phyloP scores from a whole-genome alignment of 2,888 invertebrate species.

The Galeopsomyia nigrocyanea region DNA sequence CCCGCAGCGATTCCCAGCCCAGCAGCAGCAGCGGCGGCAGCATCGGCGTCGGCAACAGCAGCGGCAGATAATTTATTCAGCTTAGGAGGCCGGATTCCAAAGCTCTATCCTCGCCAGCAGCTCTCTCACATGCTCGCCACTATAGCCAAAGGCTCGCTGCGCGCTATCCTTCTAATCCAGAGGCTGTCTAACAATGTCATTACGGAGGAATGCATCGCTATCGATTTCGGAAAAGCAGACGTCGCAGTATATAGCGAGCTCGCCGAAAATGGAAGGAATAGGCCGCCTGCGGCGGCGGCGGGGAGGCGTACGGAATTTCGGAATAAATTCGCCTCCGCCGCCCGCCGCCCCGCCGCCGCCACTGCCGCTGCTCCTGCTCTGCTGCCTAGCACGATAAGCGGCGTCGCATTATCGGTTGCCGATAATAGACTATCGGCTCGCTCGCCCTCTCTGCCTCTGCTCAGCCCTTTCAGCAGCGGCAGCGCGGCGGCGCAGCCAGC shows the following conservation, averaged over 20 bases:
- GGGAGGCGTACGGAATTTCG: not conserved
- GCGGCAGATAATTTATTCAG: conserved; percentile 65
- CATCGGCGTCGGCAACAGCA: conserved; percentile 34
- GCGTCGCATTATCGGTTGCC: conserved; percentile 32
- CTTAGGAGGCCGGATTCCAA: conserved; percentile 53
- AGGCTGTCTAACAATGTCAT: conserved; percentile 23
- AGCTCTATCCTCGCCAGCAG: not conserved
- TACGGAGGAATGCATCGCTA: conserved; percentile 17
- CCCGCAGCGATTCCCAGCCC: conserved; percentile 47
- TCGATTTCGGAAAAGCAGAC: no score
- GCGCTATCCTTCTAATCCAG: conserved; percentile 1
- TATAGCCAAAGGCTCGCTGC: not conserved
- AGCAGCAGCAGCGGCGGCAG: conserved; percentile 18
- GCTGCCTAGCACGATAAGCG: conserved; percentile 11
- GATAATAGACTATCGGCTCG: conserved; percentile 35
- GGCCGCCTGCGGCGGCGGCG: conserved; percentile 32
- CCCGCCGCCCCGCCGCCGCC: conserved; percentile 13
- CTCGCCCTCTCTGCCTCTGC: not conserved
- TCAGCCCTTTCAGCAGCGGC: not conserved
- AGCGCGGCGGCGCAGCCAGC: not conserved
- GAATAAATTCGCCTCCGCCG: conserved; percentile 41
- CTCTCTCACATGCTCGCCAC: not conserved
- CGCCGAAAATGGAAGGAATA: conserved; percentile 35
- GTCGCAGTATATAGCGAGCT: conserved; percentile 5
- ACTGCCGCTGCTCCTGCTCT: not conserved